These are phyloP conservation scores for Carassius gibelio DNA, from an alignment of 2,113 vertebrate genomes.

Conservation along the genomic window DNA sequence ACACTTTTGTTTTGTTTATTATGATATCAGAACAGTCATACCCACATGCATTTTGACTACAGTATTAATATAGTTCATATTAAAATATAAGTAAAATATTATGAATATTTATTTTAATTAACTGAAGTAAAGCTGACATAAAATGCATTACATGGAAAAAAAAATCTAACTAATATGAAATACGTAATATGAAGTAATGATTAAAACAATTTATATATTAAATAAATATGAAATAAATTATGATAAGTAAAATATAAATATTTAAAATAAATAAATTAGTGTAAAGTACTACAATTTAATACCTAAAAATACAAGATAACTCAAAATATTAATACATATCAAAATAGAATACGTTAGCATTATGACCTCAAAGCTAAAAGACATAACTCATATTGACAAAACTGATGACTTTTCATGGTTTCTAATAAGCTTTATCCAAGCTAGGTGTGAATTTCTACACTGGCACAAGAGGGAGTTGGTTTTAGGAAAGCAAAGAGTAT, in stretches of 20 bases:
- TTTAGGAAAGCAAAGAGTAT: slow-evolving; percentile 33
- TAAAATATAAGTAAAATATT: no score
- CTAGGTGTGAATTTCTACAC: not conserved
- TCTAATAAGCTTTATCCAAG: not conserved
- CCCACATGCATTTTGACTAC: no score
- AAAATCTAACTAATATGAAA: no score
- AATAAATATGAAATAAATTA: no score
- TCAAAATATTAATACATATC: not conserved
- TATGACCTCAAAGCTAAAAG: not conserved
- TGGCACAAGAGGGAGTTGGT: slow-evolving; percentile 12
- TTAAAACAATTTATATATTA: no score
- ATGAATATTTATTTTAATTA: no score
- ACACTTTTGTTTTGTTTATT: no score
- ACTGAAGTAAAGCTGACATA: no score
- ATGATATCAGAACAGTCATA: no score
- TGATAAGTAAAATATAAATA: not conserved
- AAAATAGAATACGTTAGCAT: not conserved
- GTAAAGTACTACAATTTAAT: not conserved
- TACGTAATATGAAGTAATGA: no score
- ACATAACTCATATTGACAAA: not conserved
- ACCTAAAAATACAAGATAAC: not conserved
- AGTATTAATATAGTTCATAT: no score
- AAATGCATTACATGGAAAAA: no score
- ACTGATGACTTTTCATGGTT: not conserved
- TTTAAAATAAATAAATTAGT: not conserved